Percentiles rank a stretch among this genome's conserved stretches.
Evolutionary conservation across 2,113 vertebrate species (phyloP).

Genomic region (Gymnogyps californianus): DNA sequence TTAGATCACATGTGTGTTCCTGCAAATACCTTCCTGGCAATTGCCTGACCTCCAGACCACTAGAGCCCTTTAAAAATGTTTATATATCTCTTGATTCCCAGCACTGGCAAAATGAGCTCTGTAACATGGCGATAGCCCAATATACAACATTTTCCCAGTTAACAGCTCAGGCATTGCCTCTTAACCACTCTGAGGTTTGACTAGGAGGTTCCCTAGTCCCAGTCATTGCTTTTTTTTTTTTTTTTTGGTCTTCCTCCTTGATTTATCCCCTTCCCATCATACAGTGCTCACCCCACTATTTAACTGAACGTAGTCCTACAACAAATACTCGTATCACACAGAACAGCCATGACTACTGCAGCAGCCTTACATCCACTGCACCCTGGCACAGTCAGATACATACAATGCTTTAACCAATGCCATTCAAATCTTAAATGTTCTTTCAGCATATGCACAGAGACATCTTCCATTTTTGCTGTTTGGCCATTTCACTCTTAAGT

Average conservation of each 20-base stretch:
- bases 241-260: background rate
- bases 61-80: background rate
- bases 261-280: background rate
- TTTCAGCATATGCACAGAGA: background rate
- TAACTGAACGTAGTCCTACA: background rate
- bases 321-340: accelerated
- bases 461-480: background rate
- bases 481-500: background rate
- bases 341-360: background rate
- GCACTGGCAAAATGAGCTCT: background rate
- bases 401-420: accelerated
- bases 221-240: background rate
- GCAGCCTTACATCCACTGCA: background rate
- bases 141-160: background rate
- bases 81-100: background rate
- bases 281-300: background rate
- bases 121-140: accelerated
- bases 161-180: background rate
- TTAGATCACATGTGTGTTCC: background rate
- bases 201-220: background rate
- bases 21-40: background rate
- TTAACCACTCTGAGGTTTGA: background rate
- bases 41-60: background rate
- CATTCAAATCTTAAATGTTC: background rate
- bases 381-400: background rate